Conservation (phyloP, 2,888 invertebrate genomes). For the Molanna angustata region DNA sequence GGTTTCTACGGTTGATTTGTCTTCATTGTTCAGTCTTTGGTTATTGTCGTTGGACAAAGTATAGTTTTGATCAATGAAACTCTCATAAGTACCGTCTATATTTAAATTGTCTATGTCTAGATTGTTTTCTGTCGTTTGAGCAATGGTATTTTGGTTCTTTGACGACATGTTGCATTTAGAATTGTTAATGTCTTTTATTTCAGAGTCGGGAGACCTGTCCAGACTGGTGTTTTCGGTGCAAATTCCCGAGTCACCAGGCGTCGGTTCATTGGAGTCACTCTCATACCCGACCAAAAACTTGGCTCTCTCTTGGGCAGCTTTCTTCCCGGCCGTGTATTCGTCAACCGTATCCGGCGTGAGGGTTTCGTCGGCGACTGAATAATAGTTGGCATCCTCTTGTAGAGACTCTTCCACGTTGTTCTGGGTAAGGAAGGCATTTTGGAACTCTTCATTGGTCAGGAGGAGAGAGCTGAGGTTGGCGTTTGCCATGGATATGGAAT, state of each 20-base stretch:
- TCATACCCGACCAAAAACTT: constrained; percentile 53
- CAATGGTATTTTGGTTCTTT: constrained; percentile 5
- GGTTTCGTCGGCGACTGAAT: constrained; percentile 43
- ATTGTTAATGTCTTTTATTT: constrained; percentile 40
- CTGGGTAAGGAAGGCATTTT: constrained; percentile 42
- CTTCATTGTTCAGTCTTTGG: constrained; percentile 14
- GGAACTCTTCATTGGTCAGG: constrained; percentile 51
- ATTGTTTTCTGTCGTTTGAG: constrained; percentile 4
- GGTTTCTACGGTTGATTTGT: constrained; percentile 7
- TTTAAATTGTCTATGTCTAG: constrained; percentile 9
- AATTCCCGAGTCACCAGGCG: constrained; percentile 62
- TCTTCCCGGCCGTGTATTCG: constrained; percentile 11
- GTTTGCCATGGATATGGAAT: constrained; percentile 60
- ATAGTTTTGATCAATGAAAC: constrained; percentile 50
- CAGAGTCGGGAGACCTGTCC: constrained; percentile 61
- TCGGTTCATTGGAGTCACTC: constrained; percentile 44
- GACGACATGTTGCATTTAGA: constrained; percentile 35
- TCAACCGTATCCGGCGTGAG: constrained; percentile 38
- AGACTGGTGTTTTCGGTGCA: constrained; percentile 72
- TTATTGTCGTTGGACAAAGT: constrained; percentile 43
- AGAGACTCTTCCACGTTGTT: constrained; percentile 5
- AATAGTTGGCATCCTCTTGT: constrained; percentile 43
- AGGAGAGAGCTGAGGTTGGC: constrained; percentile 60
- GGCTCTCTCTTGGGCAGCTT: constrained; percentile 31
- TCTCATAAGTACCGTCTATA: constrained; percentile 35